Evolutionary conservation across 2,888 invertebrate genomes (phyloP), one percentile per base, ranked within the genome.

Genomic region (Drosophila helvetica): DNA sequence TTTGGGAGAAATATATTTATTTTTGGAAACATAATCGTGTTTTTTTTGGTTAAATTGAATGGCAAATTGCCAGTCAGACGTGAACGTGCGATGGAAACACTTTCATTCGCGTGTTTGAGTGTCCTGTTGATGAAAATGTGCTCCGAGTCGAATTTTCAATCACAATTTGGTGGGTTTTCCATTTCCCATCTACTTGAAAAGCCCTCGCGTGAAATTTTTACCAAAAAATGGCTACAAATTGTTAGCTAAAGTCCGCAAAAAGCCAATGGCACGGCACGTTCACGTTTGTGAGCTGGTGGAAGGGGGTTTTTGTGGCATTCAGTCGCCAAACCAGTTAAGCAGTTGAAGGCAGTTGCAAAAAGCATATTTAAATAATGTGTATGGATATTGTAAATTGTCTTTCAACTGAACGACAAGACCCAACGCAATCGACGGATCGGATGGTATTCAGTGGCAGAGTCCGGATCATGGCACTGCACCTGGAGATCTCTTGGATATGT

Each of bases 291-390:
- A 38, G 38, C 15, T 38, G 38, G 15, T 15, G 38, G 1, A 15
- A 15, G 0, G 38, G 38, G 38, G 12, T 3, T 38, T 38, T 38
- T 15, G 38, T 15, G 38, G 22, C 33, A 68, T 66, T 52, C 66
- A 61, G 61, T 55, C 53, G 57, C 69, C 70, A 71, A 71, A 71
- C 70, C 70, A 71, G 70, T 56, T 56, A 33, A 19, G 63, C 70
- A 43, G 63, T 17, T 57, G 55, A 43, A 69, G 63, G 63, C 70
- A 59, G 68, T 56, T 70, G 70, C 70, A 70, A 69, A 70, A 62
- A 63, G 45, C 46, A 68, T 63, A 71, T 63, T 63, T 71, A 57
- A 69, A 71, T 68, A 68, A 55, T 53, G 19, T 53, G 42, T 53
- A 53, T 53, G 33, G 42, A 42, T 68, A 68, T 68, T 71, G 69